Conservation (phyloP, 2,113 vertebrate genomes). For the Urocolius indicus region DNA sequence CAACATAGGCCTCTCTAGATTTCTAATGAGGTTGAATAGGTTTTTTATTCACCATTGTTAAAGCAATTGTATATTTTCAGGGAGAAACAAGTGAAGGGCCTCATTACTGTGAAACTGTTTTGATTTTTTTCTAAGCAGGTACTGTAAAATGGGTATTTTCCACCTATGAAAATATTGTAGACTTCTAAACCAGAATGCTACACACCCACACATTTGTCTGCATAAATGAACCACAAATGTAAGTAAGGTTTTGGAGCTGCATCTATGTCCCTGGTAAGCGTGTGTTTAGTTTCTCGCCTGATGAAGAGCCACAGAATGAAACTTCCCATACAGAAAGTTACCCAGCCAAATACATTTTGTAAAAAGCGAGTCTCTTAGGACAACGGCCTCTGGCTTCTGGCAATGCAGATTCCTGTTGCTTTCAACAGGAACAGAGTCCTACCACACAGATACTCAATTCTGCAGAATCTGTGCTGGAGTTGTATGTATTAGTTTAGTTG, state of each 20-base stretch:
- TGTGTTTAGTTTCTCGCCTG: not conserved
- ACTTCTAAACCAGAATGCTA: not conserved
- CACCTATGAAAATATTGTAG: not conserved
- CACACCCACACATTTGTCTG: not conserved
- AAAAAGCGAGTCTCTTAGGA: not conserved
- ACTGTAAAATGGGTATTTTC: constrained; percentile 62
- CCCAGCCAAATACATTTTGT: not conserved
- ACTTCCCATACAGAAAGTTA: not conserved
- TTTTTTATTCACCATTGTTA: not conserved
- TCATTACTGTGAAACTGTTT: constrained; percentile 68
- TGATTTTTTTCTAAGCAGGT: constrained; percentile 50
- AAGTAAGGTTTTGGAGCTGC: not conserved
- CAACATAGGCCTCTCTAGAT: not conserved
- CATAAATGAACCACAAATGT: not conserved
- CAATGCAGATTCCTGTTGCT: not conserved
- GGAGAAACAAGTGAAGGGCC: constrained; percentile 25
- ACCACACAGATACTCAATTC: not conserved
- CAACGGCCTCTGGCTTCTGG: constrained; percentile 1
- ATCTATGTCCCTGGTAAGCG: not conserved
- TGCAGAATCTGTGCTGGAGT: not conserved
- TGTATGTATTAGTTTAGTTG: constrained; percentile 43
- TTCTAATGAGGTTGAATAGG: not conserved
- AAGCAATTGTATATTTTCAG: constrained; percentile 36
- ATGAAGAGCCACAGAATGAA: not conserved
- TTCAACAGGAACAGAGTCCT: not conserved